phyloP scores from a whole-genome alignment of 1,140 invertebrate species.

The Venustaconcha ellipsiformis region DNA sequence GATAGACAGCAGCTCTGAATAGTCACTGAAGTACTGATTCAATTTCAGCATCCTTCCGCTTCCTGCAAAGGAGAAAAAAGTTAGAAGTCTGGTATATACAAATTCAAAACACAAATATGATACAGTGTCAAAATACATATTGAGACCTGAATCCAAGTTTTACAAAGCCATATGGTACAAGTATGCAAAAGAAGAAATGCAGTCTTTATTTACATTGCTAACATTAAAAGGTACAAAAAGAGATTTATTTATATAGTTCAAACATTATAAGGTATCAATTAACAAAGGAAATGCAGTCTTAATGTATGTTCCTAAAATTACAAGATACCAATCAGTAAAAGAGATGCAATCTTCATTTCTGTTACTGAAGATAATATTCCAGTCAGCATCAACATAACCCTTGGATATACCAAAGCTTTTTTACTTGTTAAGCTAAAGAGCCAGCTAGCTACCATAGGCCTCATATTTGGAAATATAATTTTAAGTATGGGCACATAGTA shows the following conservation, averaged over 20 bases:
- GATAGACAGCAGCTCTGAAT: constrained; percentile 30
- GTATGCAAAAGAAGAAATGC: background rate
- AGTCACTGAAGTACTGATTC: constrained; percentile 52
- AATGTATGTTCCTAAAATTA: background rate
- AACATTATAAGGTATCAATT: too few relatives aligned
- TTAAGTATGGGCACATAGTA: too few relatives aligned
- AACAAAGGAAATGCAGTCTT: background rate
- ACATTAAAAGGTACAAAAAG: background rate
- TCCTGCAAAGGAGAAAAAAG: constrained; percentile 35
- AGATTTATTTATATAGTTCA: too few relatives aligned
- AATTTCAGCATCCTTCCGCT: constrained; percentile 39
- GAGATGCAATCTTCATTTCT: too few relatives aligned
- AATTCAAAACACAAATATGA: background rate
- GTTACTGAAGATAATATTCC: too few relatives aligned
- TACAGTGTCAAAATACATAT: background rate
- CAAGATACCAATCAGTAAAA: background rate
- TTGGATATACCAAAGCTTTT: too few relatives aligned
- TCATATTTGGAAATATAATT: too few relatives aligned
- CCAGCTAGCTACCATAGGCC: too few relatives aligned
- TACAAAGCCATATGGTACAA: background rate
- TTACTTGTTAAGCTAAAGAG: too few relatives aligned
- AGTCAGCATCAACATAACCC: too few relatives aligned
- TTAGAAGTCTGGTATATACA: background rate
- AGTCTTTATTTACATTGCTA: constrained; percentile 1
- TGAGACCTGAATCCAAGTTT: background rate